Base-by-base conservation (phyloP, 2,113 vertebrate genomes). In the Cyrtonyx montezumae region DNA sequence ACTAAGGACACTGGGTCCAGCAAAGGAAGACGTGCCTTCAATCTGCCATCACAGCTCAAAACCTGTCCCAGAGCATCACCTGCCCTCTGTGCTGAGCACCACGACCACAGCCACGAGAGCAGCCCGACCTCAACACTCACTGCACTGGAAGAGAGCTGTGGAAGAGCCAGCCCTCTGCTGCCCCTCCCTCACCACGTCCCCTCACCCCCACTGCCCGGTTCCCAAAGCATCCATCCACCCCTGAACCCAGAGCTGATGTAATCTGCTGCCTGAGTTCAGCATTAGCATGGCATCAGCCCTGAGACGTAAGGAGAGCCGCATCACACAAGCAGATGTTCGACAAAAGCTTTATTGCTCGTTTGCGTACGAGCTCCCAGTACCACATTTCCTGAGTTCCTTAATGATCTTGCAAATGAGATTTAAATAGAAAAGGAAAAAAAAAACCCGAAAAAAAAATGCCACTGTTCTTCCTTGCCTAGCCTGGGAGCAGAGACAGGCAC, bases 261-360 rank as follows among this genome's bases (percentile, higher is more conserved):
- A 96, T 92, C 94, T 91, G 61, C 88, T 4, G 28, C 89, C 96
- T n/a, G 4, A 63, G 88, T 88, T 91, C 94, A 95, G 95, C 86
- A 36, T 48, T 10, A 92, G 79, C 90, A 82, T 77, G 80, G 92
- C 96, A 97, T 61, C 94, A 96, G 93, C 81, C 62, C 2, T 2
- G 1, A 84, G 91, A 92, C 8, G 21, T 56, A 95, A 92, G 20
- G 6, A 84, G 86, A 88, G 81, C 92, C 94, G 84, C 91, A 95
- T 89, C 95, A 79, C 94, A 86, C 90, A 12, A 93, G 93, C 96
- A 97, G 96, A 96, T 97, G 96, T 77, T 97, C 95, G 1, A 92
- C 95, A 95, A 90, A 95, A 88, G 94, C 95, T 95, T 97, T 97
- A 97, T 95, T 96, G 95, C 95, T 93, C 67, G 63, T 93, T 96